Base-by-base conservation (phyloP, 2,113 vertebrate genomes). In the Ptilorrhoa leucosticta region DNA sequence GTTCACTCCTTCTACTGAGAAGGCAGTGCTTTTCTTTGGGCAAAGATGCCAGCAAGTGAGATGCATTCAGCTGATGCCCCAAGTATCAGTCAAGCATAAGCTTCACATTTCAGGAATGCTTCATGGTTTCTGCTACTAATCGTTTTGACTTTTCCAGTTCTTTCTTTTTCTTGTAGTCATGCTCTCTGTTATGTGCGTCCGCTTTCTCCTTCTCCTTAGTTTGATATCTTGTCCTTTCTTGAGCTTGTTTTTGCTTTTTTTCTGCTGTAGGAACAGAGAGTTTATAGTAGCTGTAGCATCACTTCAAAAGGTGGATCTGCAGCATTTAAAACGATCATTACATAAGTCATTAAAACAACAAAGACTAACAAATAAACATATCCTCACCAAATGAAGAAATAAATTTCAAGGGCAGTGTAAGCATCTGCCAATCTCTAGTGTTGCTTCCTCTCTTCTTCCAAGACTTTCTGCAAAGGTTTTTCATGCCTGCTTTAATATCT, bases 341-440 rank as follows among this genome's bases (percentile, higher is more conserved):
- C 53, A 61, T 42, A 89, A 93, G 53, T 82, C 13, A 3, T 89
- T 87, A 93, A 91, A 95, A 75, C 75, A 87, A 94, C 86, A 94
- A 94, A 90, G 72, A 68, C 58, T 82, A 89, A 37, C 24, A 37
- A 89, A 87, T 65, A 89, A 91, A 81, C 35, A 18, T 11, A 3
- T 79, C 73, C 40, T 76, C 48, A 21, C 5, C 2, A 28, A 3
- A n/a, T n/a, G 21, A 69, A 91, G 65, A 79, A 96, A 71, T 84
- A 56, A 61, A 64, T 91, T 93, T 72, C 65, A 91, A 65, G 72
- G 82, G 70, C 87, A 76, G 4, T 68, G 30, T 89, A 89, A 94
- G 48, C 56, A 60, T 64, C 83, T 92, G 65, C 56, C 63, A 83
- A 4, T 92, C 75, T 94, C 40, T 61, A 35, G 8, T 37, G 17